Conservation (phyloP, 2,888 invertebrate genomes). For the Tenthredo distinguenda region DNA sequence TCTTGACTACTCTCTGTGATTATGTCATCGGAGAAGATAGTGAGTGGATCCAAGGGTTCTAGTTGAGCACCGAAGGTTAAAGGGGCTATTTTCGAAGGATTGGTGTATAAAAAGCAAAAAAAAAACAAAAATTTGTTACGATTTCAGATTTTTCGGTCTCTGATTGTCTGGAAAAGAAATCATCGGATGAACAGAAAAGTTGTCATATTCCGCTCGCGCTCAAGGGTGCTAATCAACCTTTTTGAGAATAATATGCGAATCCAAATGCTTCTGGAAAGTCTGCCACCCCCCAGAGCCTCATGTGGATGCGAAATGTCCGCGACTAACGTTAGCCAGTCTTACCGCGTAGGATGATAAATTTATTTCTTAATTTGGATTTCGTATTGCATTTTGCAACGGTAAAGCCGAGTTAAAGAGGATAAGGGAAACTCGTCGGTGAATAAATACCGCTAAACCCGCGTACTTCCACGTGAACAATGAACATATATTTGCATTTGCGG, state of each 20-base stretch:
- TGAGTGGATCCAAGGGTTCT: background rate
- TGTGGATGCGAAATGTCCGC: background rate
- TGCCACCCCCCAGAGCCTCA: background rate
- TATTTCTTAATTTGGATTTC: background rate
- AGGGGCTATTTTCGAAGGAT: background rate
- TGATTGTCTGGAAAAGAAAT: too few relatives aligned
- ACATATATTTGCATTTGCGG: conserved; percentile 31
- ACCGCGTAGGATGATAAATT: background rate
- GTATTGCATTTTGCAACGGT: conserved; percentile 26
- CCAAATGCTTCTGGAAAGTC: background rate
- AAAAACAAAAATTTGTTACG: background rate
- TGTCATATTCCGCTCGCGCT: too few relatives aligned
- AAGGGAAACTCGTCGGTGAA: background rate
- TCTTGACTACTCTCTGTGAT: conserved; percentile 39
- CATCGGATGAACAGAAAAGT: too few relatives aligned
- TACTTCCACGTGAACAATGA: background rate
- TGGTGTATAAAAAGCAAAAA: background rate
- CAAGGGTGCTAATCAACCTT: background rate
- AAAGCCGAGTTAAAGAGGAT: conserved; percentile 27
- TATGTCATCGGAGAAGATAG: conserved; percentile 4
- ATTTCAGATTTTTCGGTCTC: too few relatives aligned
- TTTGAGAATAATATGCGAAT: background rate
- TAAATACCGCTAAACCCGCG: conserved; percentile 32
- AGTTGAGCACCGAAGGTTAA: background rate
- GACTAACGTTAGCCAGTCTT: background rate